A percentile compares a stretch with the other conserved stretches of the same genome.
phyloP scores from a whole-genome alignment of 1,140 invertebrate genomes.

The Ceratitis capitata region DNA sequence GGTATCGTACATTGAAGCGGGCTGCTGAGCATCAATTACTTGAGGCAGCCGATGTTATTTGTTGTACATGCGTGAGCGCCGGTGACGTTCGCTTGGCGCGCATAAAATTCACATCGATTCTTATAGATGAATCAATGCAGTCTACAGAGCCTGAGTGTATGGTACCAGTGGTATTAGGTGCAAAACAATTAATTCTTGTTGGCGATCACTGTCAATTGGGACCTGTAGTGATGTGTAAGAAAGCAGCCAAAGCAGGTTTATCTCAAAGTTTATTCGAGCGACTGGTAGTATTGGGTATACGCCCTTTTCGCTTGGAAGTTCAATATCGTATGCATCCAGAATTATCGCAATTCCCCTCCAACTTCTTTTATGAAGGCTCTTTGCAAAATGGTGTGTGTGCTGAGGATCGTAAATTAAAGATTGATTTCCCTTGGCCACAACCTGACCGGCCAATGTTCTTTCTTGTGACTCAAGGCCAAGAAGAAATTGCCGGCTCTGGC shows the following conservation, averaged over 20 bases:
- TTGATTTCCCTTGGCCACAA: conserved; percentile 98
- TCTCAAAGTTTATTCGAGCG: conserved; percentile 98
- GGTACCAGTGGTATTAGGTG: conserved; percentile 98
- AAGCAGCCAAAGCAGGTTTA: conserved; percentile 95
- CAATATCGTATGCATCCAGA: conserved; percentile 99
- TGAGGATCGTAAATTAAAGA: conserved; percentile 88
- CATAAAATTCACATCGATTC: conserved; percentile 95
- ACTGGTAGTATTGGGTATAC: conserved; percentile 94
- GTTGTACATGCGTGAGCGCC: conserved; percentile 98
- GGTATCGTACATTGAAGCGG: conserved; percentile 92
- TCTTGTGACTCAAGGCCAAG: conserved; percentile 96
- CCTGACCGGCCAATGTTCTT: conserved; percentile 99
- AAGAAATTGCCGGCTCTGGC: conserved; percentile 98
- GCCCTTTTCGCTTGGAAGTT: conserved; percentile 95
- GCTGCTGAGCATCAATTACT: conserved; percentile 91
- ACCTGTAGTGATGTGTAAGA: conserved; percentile 99
- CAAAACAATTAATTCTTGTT: conserved; percentile 93
- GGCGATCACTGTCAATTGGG: conserved; percentile 99
- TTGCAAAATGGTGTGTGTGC: conserved; percentile 98
- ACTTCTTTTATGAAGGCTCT: conserved; percentile 99
- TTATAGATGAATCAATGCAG: conserved; percentile 98
- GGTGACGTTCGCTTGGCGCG: conserved; percentile 92
- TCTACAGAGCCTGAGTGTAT: conserved; percentile 98
- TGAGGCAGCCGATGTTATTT: conserved; percentile 97
- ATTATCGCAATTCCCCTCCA: conserved; percentile 96